Base-by-base conservation (phyloP, 2,797 vertebrate species). In the Pagetopsis macropterus region DNA sequence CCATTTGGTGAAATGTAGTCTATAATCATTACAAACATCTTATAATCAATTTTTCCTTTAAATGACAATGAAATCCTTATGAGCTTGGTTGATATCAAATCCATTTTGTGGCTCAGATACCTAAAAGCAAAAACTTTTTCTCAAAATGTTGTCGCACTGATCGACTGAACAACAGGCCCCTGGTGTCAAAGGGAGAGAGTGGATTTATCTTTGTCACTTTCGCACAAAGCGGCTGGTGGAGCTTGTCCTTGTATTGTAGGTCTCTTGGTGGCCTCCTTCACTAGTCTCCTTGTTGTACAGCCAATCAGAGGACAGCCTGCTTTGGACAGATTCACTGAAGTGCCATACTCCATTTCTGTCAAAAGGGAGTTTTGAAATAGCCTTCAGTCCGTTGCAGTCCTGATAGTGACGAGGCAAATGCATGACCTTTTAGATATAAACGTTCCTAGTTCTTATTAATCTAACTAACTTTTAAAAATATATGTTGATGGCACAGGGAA, bases 11-110 rank as follows among this genome's bases (percentile, higher is more conserved):
- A 75, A 67, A 64, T 21, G 16, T 6, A 19, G 43, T 52, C 43
- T 33, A 54, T 46, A 65, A 60, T 80, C 14, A 67, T 72, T 65
- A 48, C 49, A 82, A 63, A 75, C 52, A 69, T 27, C 37, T 56
- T 41, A 2, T 43, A 57, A 54, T 45, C 14, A 37, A 3, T 40
- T 41, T 62, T 11, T 13, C 52, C 44, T 60, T 69, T 13, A 23
- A 16, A 4, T 17, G 19, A 40, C 50, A 17, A 54, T 41, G 51
- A 60, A 16, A 69, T 69, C 37, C 27, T 50, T 51, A 77, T 84
- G 73, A 80, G 31, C 54, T 58, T 50, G 69, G 57, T 4, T 65
- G 43, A 79, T 23, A 51, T 60, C 3, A 54, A 21, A 37, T 37
- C 33, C 33, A 37, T 37, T 37, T 37, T 37, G 33, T 37, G 8